Evolutionary conservation across 2,797 vertebrate species (phyloP), one percentile per base, ranked within the genome.

Genomic region (Enteromius anoplus): DNA sequence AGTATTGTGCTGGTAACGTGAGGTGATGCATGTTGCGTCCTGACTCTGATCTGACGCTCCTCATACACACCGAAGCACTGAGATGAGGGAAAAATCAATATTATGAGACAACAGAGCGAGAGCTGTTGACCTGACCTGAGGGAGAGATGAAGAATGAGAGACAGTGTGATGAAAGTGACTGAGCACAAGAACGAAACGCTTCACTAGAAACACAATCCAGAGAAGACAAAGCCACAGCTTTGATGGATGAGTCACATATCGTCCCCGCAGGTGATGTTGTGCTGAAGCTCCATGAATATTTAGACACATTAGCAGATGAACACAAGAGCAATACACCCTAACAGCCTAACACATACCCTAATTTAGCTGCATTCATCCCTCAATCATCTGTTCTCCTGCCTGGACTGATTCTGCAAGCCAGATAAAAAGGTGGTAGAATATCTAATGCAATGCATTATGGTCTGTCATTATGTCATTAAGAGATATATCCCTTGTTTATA

Each of bases 71-170:
- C 8, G 85, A 10, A 72, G n/a, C 69, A 64, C 75, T 10, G 66
- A 90, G 91, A 93, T 93, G 92, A 93, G 91, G 92, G 86, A 78
- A 89, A 90, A 93, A 93, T 92, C 91, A 91, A 93, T 94, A 93
- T 76, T 83, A 91, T 88, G 89, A 92, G 89, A 79, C 75, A 86
- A 81, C 53, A 47, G 72, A 76, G 51, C 75, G 82, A 82, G 88
- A 89, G 87, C 88, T 89, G 92, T 86, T 88, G 89, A 90, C 85
- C 83, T 88, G 91, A 92, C 83, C 90, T 73, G 85, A 88, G 89
- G 88, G 91, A 47, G 75, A 86, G 78, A 75, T 69, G 86, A 83
- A 80, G 80, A 86, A 86, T 51, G 86, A 80, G 77, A 76, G 83
- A 76, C 8, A 2, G 79, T 37, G 10, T 29, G 47, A 58, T 70